Evolutionary conservation across 1,140 invertebrate genomes (phyloP).

Genomic region (Cydia splendana): DNA sequence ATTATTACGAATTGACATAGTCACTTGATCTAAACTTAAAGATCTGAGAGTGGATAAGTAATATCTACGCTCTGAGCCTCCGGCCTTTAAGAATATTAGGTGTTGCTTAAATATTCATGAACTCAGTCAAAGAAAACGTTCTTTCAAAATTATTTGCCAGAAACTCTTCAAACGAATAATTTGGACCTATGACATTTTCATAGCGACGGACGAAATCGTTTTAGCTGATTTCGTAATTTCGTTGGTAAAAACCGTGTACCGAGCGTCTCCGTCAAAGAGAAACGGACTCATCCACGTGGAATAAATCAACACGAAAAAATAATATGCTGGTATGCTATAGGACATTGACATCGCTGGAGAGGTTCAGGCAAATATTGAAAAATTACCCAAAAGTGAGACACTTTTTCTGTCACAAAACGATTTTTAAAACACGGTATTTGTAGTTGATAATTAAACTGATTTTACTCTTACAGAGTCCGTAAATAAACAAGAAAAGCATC

Average conservation of each 20-base stretch:
- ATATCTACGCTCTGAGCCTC: not conserved
- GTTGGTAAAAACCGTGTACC: slow-evolving; percentile 46
- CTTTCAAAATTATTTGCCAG: slow-evolving; percentile 22
- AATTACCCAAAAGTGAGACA: not conserved
- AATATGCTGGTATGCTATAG: slow-evolving; percentile 49
- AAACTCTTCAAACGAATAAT: slow-evolving; percentile 36
- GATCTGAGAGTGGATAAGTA: not conserved
- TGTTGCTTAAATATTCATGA: slow-evolving; percentile 30
- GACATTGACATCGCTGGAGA: not conserved
- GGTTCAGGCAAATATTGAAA: not conserved
- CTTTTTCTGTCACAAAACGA: not conserved
- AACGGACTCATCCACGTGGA: slow-evolving; percentile 53
- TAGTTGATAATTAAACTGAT: not conserved
- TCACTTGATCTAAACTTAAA: not conserved
- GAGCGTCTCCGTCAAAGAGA: slow-evolving; percentile 50
- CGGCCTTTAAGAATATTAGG: slow-evolving; percentile 4
- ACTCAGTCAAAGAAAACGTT: slow-evolving; percentile 17
- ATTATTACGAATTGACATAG: not conserved
- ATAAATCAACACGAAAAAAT: slow-evolving; percentile 59
- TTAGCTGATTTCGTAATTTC: slow-evolving; percentile 31
- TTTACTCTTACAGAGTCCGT: not conserved
- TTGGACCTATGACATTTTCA: slow-evolving; percentile 35
- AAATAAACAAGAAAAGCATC: not conserved
- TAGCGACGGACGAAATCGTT: slow-evolving; percentile 31
- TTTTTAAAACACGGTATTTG: not conserved